These are phyloP conservation scores for Muscicapa striata DNA, from an alignment of 2,797 vertebrate genomes.

Conservation along the genomic window DNA sequence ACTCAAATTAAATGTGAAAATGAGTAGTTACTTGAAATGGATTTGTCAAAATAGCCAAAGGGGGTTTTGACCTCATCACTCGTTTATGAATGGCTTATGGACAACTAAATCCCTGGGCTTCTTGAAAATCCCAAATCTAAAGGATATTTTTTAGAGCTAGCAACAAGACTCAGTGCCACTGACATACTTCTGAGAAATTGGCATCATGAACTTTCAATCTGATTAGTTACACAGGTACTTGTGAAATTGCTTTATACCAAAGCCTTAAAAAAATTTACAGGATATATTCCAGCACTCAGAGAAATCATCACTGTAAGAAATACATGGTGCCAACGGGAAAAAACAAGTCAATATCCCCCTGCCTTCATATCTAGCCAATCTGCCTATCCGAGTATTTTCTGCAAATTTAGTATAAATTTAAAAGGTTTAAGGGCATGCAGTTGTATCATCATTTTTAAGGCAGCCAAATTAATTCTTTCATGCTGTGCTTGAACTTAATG, in stretches of 20 bases:
- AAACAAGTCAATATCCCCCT: conserved; percentile 29
- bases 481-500: conserved; percentile 59
- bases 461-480: conserved; percentile 70
- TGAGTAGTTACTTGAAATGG: conserved; percentile 49
- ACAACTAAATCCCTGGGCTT: conserved; percentile 37
- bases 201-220: conserved; percentile 36
- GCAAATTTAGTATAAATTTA: conserved; percentile 52
- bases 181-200: conserved; percentile 38
- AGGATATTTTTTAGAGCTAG: conserved; percentile 30
- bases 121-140: conserved; percentile 53
- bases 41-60: conserved; percentile 65
- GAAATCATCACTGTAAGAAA: conserved; percentile 19
- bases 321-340: neutral
- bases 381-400: conserved; percentile 39
- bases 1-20: conserved; percentile 66
- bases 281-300: neutral
- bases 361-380: conserved; percentile 36
- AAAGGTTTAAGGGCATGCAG: conserved; percentile 57
- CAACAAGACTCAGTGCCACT: neutral
- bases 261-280: conserved; percentile 22
- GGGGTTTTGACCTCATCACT: conserved; percentile 44
- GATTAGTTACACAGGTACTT: conserved; percentile 62
- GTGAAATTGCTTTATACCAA: conserved; percentile 55
- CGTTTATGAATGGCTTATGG: conserved; percentile 18
- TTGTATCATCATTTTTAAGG: conserved; percentile 67